Percentiles rank a stretch among this genome's conserved stretches.
Conservation (phyloP, 2,797 vertebrate genomes). For the Limnodromus scolopaceus region DNA sequence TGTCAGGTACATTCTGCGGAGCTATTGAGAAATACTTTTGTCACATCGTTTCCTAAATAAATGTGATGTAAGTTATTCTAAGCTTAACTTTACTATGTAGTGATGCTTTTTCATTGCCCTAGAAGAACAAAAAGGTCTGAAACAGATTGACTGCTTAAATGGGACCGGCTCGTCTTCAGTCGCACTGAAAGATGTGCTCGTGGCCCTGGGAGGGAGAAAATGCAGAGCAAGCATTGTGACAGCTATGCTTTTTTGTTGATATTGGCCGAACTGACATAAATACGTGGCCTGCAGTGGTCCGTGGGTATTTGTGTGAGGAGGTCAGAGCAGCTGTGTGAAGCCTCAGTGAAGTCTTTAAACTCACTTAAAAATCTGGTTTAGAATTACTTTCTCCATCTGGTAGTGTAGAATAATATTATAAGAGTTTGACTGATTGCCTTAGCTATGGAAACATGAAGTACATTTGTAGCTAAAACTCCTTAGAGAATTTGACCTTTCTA, state of each 20-base stretch:
- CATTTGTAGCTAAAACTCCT: background rate
- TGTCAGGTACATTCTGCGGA: background rate
- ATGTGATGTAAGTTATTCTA: background rate
- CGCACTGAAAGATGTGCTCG: background rate
- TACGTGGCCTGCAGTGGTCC: background rate
- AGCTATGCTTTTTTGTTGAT: background rate
- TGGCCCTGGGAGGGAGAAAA: background rate
- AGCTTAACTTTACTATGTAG: background rate
- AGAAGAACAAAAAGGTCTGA: background rate
- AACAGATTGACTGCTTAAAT: background rate
- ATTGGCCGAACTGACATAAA: background rate
- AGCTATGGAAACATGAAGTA: background rate
- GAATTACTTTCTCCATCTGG: slow-evolving; percentile 16
- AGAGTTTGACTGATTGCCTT: background rate
- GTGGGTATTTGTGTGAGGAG: background rate
- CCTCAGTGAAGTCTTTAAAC: background rate
- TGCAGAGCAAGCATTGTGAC: background rate
- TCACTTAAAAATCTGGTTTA: background rate
- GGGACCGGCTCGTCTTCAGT: background rate
- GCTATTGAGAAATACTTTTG: background rate
- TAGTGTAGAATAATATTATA: background rate
- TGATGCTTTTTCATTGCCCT: background rate
- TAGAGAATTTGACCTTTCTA: background rate
- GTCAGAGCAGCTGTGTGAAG: slow-evolving; percentile 8
- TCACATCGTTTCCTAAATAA: background rate